Evolutionary conservation across 2,797 vertebrate species (phyloP).

Genomic region (Acrossocheilus fasciatus): DNA sequence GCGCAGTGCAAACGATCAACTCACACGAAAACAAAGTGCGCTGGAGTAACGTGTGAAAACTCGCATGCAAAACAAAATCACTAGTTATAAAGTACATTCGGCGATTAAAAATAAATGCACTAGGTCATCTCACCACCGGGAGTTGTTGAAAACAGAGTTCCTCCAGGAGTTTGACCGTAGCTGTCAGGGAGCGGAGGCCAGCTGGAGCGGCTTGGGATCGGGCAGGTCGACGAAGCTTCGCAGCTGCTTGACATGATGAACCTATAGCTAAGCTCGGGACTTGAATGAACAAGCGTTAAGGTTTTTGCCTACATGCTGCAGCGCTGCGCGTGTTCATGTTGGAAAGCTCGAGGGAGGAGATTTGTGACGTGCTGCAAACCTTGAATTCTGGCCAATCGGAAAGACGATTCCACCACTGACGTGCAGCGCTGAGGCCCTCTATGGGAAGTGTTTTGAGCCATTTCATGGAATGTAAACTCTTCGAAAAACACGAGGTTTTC

Average conservation of each 20-base stretch:
- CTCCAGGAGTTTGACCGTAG: conserved; percentile 70
- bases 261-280: background rate
- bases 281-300: background rate
- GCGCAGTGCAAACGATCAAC: background rate
- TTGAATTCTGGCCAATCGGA: background rate
- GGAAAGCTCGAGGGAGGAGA: background rate
- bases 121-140: conserved; percentile 65
- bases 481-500: background rate
- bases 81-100: background rate
- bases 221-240: conserved; percentile 63
- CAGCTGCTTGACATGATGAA: conserved; percentile 61
- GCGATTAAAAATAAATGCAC: background rate
- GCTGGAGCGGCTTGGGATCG: conserved; percentile 64
- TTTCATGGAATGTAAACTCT: conserved; percentile 17
- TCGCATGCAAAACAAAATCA: background rate
- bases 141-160: conserved; percentile 68
- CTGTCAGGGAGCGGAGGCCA: conserved; percentile 58
- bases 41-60: background rate
- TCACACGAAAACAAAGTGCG: background rate
- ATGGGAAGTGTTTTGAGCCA: background rate
- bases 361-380: conserved; percentile 7
- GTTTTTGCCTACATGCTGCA: background rate
- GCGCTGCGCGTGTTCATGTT: background rate
- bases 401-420: background rate
- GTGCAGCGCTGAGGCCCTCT: background rate